phyloP scores from a whole-genome alignment of 2,113 vertebrate species.

The Scophthalmus maximus region DNA sequence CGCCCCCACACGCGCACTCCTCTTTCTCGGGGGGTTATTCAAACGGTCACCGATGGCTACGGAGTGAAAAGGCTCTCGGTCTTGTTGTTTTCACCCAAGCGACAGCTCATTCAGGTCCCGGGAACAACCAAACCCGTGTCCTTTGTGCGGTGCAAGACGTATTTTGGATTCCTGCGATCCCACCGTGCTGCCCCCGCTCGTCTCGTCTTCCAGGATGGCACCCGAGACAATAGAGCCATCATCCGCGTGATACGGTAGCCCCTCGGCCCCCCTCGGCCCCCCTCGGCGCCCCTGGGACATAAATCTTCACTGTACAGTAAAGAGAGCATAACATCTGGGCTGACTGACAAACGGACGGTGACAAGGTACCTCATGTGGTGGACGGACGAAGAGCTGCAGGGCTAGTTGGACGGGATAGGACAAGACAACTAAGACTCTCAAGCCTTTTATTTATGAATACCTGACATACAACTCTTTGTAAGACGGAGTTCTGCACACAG shows the following conservation, averaged over 20 bases:
- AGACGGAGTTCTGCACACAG: too few relatives aligned
- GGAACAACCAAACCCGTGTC: slow-evolving; percentile 57
- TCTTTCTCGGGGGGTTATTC: too few relatives aligned
- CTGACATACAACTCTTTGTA: too few relatives aligned
- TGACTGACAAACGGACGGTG: slow-evolving; percentile 36
- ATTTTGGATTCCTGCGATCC: slow-evolving; percentile 63
- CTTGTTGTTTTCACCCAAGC: slow-evolving; percentile 31
- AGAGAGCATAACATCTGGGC: slow-evolving; percentile 66
- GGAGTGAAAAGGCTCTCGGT: slow-evolving; percentile 30
- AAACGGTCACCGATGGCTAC: slow-evolving; percentile 46
- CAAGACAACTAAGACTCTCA: too few relatives aligned
- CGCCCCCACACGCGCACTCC: too few relatives aligned
- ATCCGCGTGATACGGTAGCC: slow-evolving; percentile 60
- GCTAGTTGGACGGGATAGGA: too few relatives aligned
- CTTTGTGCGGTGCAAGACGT: slow-evolving; percentile 63
- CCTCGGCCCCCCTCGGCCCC: slow-evolving; percentile 35
- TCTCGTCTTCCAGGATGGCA: slow-evolving; percentile 56
- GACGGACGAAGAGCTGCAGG: neutral
- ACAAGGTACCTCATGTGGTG: neutral
- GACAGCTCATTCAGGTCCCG: slow-evolving; percentile 60
- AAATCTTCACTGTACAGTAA: slow-evolving; percentile 67
- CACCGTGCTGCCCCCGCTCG: slow-evolving; percentile 46
- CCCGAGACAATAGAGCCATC: slow-evolving; percentile 73
- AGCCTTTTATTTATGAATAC: too few relatives aligned
- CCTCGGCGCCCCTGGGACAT: slow-evolving; percentile 46